Percentiles rank a stretch among this genome's conserved stretches.
Evolutionary conservation across 2,888 invertebrate genomes (phyloP).

Genomic region (Erebia palarica): DNA sequence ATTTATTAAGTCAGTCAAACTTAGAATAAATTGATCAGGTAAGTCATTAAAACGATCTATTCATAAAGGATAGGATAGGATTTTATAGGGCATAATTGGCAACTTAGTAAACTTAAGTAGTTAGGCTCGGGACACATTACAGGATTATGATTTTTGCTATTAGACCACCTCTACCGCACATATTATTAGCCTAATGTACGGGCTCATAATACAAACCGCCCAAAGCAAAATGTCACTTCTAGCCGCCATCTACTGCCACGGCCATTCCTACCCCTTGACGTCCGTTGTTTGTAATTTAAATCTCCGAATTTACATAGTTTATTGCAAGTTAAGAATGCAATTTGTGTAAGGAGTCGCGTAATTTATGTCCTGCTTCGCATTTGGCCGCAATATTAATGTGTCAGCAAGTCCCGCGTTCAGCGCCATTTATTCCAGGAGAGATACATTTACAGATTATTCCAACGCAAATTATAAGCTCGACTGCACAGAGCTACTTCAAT

Average conservation of each 20-base stretch:
- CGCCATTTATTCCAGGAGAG: slow-evolving; percentile 39
- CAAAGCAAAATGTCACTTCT: slow-evolving; percentile 56
- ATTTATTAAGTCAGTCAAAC: no score
- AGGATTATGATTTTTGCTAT: neutral
- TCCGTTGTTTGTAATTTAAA: slow-evolving; percentile 70
- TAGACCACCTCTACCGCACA: neutral
- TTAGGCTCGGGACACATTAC: no score
- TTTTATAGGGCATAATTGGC: neutral
- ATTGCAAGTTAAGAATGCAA: slow-evolving; percentile 71
- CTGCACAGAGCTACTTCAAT: slow-evolving; percentile 7
- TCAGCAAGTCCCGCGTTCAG: slow-evolving; percentile 38
- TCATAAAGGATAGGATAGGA: neutral
- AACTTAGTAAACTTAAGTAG: neutral
- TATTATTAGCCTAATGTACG: neutral
- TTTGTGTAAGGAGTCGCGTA: slow-evolving; percentile 59
- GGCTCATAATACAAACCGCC: neutral
- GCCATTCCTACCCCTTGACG: slow-evolving; percentile 37
- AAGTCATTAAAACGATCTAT: neutral
- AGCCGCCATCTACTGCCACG: slow-evolving; percentile 53
- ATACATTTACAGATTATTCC: slow-evolving; percentile 32
- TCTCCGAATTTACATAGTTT: slow-evolving; percentile 72
- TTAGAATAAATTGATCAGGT: neutral
- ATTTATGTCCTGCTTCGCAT: slow-evolving; percentile 56
- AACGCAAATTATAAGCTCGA: slow-evolving; percentile 22
- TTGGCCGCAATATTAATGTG: slow-evolving; percentile 46